phyloP scores from a whole-genome alignment of 2,797 vertebrate genomes.

The Acropternis orthonyx region DNA sequence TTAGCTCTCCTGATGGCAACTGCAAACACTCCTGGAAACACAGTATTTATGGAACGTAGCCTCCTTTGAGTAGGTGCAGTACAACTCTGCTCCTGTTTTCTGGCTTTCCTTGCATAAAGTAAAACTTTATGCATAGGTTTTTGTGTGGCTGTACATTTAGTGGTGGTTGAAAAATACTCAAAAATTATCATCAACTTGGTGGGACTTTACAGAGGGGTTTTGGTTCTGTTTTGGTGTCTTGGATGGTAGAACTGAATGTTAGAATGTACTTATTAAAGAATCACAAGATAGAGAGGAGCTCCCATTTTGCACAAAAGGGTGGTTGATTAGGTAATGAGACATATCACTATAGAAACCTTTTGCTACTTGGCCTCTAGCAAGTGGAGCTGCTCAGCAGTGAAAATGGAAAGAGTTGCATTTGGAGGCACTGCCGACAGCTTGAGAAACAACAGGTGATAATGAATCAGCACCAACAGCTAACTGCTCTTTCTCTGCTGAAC shows the following conservation, averaged over 20 bases:
- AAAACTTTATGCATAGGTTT: background rate
- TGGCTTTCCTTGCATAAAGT: background rate
- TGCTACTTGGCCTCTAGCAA: background rate
- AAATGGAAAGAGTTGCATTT: background rate
- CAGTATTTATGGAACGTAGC: fast-evolving
- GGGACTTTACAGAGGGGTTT: background rate
- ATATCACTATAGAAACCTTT: background rate
- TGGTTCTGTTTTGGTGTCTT: background rate
- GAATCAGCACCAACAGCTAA: background rate
- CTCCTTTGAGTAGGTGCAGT: background rate
- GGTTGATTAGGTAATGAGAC: background rate
- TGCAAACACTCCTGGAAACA: background rate
- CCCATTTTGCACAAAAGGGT: background rate
- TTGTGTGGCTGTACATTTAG: background rate
- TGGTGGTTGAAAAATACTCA: background rate
- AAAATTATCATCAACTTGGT: background rate
- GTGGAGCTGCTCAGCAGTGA: background rate
- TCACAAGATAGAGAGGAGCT: background rate
- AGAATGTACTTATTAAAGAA: background rate
- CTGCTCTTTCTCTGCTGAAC: background rate
- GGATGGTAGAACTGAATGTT: background rate
- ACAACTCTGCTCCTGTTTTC: background rate
- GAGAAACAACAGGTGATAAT: conserved; percentile 25
- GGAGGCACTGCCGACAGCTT: background rate
- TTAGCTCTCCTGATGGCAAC: background rate